Evolutionary conservation across 2,888 invertebrate genomes (phyloP).

Genomic region (Hipparchia sbordonii): DNA sequence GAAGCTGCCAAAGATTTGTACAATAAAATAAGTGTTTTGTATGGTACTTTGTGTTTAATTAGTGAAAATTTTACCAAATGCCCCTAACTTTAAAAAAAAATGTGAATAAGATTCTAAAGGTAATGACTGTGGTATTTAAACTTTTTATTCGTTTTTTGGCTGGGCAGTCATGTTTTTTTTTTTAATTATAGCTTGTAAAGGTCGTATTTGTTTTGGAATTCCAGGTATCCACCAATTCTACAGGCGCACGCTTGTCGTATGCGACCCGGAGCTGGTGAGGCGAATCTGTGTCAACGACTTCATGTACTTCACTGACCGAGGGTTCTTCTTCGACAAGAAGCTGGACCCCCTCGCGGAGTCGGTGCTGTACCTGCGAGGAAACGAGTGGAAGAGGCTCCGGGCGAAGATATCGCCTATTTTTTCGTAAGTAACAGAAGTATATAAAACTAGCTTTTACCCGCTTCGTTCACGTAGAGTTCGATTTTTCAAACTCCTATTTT

Average conservation of each 20-base stretch:
- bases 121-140: too few relatives aligned
- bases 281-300: constrained; percentile 76
- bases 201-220: constrained; percentile 37
- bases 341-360: constrained; percentile 75
- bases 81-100: too few relatives aligned
- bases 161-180: too few relatives aligned
- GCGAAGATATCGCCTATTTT: constrained; percentile 78
- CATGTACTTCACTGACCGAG: constrained; percentile 74
- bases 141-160: too few relatives aligned
- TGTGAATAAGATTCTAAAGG: too few relatives aligned
- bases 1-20: too few relatives aligned
- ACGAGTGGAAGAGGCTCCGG: constrained; percentile 69
- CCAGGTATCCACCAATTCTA: constrained; percentile 76
- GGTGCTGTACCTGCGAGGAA: constrained; percentile 71
- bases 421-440: constrained; percentile 61
- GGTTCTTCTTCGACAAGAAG: constrained; percentile 74
- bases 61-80: too few relatives aligned
- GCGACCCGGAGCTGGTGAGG: constrained; percentile 72
- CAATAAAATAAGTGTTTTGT: too few relatives aligned
- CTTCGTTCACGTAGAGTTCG: too few relatives aligned
- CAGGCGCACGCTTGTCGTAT: constrained; percentile 72
- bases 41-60: too few relatives aligned
- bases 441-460: neutral
- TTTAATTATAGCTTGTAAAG: too few relatives aligned
- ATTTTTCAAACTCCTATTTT: too few relatives aligned